These are phyloP conservation scores for Aurelia sp. DNA, from an alignment of 30 jellyfish, hydroid and myxozoan genomes.

Conservation along the genomic window DNA sequence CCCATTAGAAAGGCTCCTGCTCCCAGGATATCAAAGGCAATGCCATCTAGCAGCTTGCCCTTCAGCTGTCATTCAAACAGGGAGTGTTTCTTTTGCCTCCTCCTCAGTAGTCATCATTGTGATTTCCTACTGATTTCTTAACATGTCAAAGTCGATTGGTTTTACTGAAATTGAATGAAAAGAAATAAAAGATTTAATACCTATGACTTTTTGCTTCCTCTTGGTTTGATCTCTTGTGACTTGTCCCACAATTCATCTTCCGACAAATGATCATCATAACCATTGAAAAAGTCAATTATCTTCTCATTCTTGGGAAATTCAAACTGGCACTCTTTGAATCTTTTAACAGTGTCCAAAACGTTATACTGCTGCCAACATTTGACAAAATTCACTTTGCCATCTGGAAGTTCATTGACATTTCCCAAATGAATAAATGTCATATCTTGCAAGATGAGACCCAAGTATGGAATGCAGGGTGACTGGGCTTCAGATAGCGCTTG, in stretches of 20 bases:
- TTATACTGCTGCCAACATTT: constrained; percentile 98
- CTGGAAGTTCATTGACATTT: constrained; percentile 94
- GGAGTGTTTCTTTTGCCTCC: too few relatives aligned
- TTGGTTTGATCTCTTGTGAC: constrained; percentile 80
- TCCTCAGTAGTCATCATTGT: too few relatives aligned
- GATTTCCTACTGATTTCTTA: too few relatives aligned
- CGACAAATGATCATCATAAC: constrained; percentile 89
- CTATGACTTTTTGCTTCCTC: constrained; percentile 51
- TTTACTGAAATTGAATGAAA: neutral
- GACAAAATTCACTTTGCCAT: constrained; percentile 97
- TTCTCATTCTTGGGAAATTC: constrained; percentile 83
- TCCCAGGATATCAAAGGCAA: too few relatives aligned
- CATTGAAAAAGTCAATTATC: constrained; percentile 76
- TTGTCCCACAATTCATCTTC: constrained; percentile 99
- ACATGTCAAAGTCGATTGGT: neutral
- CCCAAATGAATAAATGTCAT: constrained; percentile 96
- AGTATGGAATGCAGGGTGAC: constrained; percentile 98
- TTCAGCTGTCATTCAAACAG: too few relatives aligned
- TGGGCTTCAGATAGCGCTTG: constrained; percentile 97
- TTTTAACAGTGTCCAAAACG: constrained; percentile 83
- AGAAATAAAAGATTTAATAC: constrained; percentile 9
- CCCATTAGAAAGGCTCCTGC: too few relatives aligned
- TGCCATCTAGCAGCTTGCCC: too few relatives aligned
- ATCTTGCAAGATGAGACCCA: constrained; percentile 97
- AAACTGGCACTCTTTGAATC: constrained; percentile 88